A percentile compares a stretch with the other conserved stretches of the same genome.
Conservation (phyloP, 1,140 invertebrate species). For the Ruditapes philippinarum region DNA sequence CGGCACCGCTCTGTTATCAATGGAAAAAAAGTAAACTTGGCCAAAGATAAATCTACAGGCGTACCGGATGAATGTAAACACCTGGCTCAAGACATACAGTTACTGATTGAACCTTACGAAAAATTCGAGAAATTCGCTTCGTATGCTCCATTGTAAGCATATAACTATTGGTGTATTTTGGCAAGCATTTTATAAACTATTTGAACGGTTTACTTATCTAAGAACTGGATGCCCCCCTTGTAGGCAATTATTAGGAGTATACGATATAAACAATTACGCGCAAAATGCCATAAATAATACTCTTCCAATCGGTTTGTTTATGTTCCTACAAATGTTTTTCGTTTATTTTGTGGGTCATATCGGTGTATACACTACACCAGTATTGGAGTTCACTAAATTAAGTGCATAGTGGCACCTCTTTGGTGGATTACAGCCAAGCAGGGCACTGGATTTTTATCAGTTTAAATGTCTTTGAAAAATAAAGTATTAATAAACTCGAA, state of each 20-base stretch:
- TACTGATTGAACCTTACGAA: background rate
- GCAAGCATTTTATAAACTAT: conserved; percentile 38
- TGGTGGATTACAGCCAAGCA: background rate
- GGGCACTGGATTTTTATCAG: too few species aligned
- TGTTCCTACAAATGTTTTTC: background rate
- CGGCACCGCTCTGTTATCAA: background rate
- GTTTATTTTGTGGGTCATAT: background rate
- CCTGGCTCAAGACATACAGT: background rate
- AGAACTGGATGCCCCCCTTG: conserved; percentile 19
- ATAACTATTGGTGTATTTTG: conserved; percentile 17
- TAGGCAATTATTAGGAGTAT: conserved; percentile 6
- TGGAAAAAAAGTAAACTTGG: background rate
- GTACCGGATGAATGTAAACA: background rate
- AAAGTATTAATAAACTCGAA: too few species aligned
- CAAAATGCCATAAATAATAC: background rate
- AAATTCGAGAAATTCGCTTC: background rate
- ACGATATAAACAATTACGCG: conserved; percentile 14
- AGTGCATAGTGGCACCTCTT: background rate
- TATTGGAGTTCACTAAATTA: background rate
- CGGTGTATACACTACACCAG: background rate
- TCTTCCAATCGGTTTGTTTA: conserved; percentile 1
- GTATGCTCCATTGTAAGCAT: background rate
- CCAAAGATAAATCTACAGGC: background rate
- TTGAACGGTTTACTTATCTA: conserved; percentile 26
- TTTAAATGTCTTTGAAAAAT: too few species aligned